Conservation (phyloP, 2,113 vertebrate species). For the Percopsis transmontana region DNA sequence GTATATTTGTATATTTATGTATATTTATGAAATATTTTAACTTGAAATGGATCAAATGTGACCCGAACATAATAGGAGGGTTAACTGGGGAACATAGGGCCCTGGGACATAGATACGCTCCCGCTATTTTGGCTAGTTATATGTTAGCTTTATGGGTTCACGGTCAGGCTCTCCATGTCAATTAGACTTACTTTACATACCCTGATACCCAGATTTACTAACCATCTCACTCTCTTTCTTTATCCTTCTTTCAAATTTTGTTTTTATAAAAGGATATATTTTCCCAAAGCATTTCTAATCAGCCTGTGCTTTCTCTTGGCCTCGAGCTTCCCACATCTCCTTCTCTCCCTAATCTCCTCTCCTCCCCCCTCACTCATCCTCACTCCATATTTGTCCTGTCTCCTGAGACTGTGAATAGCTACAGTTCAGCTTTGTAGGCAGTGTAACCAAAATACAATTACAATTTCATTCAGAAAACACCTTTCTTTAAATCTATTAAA, state of each 20-base stretch:
- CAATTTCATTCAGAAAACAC: slow-evolving; percentile 18
- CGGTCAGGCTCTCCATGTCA: no score
- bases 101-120: no score
- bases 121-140: no score
- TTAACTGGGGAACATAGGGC: no score
- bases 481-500: not conserved
- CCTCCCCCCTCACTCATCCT: not conserved
- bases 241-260: not conserved
- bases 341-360: not conserved
- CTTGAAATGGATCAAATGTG: no score
- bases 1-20: no score
- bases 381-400: not conserved
- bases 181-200: no score
- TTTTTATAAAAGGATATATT: not conserved
- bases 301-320: slow-evolving; percentile 16
- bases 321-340: slow-evolving; percentile 20
- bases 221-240: not conserved
- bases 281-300: slow-evolving; percentile 26
- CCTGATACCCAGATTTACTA: no score
- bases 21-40: no score
- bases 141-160: no score
- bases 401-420: slow-evolving; percentile 27
- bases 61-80: no score
- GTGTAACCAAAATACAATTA: slow-evolving; percentile 19
- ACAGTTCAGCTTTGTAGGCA: slow-evolving; percentile 9